Evolutionary conservation across 1,140 invertebrate species (phyloP), one percentile per base, ranked within the genome.

Genomic region (Leptopilina boulardi): DNA sequence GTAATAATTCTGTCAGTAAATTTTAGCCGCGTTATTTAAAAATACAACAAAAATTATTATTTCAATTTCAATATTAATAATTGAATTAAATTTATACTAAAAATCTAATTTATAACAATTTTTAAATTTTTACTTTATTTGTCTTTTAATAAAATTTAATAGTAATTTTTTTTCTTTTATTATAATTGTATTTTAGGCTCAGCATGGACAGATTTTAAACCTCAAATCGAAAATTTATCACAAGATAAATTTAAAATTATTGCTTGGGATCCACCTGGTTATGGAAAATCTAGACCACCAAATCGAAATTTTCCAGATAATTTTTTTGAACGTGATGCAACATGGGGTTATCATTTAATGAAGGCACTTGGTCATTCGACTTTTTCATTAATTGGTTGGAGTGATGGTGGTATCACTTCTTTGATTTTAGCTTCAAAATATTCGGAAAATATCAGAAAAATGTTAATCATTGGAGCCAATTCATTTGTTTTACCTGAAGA

Each of bases 211-310:
- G 95, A 97, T 86, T 97, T 97, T 84, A 94, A 93, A 78, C 95
- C 95, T 0, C 96, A 97, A 91, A 91, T 97, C 9, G 93, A 95
- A 80, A 91, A 93, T 13, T 89, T 97, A 15, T 92, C 95, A 79
- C 91, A 91, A 78, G 90, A 93, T 0, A 94, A 95, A 79, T 94
- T 96, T 75, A 96, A 94, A 9, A 81, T 97, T 11, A 91, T 97
- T n/a, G 95, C 93, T 0, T 97, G 96, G 95, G 97, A 98, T 91
- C 96, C 97, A 4, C 95, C 96, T 2, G 96, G 97, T 1, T 98
- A 97, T 92, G 97, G 97, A 9, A 94, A 94, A 75, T 97, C 96
- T 81, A 92, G 94, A 78, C 96, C 97, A 6, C 96, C 96, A 2
- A 89, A 94, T 23, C 92, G 95, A 80, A 91, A 93, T 19, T 98